These are phyloP conservation scores for Palythoa caribaeorum DNA, from an alignment of 92 coral and sea anemone genomes.

Conservation along the genomic window DNA sequence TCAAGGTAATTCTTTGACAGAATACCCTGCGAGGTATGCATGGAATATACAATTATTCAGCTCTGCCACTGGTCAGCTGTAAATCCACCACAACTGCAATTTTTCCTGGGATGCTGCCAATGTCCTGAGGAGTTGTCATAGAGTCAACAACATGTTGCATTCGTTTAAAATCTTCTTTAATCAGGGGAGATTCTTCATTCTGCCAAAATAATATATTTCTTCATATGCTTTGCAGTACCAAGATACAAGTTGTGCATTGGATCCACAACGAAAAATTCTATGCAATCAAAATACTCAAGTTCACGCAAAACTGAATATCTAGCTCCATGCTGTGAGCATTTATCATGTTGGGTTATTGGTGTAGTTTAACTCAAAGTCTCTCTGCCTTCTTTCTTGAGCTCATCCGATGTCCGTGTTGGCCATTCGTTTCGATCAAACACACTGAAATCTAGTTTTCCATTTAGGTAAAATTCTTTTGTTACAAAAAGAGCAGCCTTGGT, in stretches of 20 bases:
- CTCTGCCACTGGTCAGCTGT: slow-evolving; percentile 83
- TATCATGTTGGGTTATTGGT: slow-evolving; percentile 54
- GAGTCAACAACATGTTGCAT: slow-evolving; percentile 61
- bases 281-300: slow-evolving; percentile 70
- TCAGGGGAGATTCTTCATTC: slow-evolving; percentile 49
- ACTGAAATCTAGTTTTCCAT: slow-evolving; percentile 54
- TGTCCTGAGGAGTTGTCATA: slow-evolving; percentile 67
- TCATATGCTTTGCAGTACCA: slow-evolving; percentile 68
- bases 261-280: slow-evolving; percentile 61
- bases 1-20: slow-evolving; percentile 16
- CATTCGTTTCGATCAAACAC: slow-evolving; percentile 72
- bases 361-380: slow-evolving; percentile 49
- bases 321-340: slow-evolving; percentile 65
- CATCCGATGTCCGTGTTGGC: slow-evolving; percentile 50
- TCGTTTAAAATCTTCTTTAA: slow-evolving; percentile 51
- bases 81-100: slow-evolving; percentile 68
- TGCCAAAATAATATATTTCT: slow-evolving; percentile 64
- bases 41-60: slow-evolving; percentile 65
- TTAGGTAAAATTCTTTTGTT: slow-evolving; percentile 40
- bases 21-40: slow-evolving; percentile 65
- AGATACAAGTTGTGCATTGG: slow-evolving; percentile 73
- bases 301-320: slow-evolving; percentile 73
- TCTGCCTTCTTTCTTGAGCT: slow-evolving; percentile 55
- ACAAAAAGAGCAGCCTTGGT: slow-evolving; percentile 72
- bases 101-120: slow-evolving; percentile 74